Evolutionary conservation across 2,888 invertebrate species (phyloP), one percentile per base, ranked within the genome.

Genomic region (Icerya purchasi): DNA sequence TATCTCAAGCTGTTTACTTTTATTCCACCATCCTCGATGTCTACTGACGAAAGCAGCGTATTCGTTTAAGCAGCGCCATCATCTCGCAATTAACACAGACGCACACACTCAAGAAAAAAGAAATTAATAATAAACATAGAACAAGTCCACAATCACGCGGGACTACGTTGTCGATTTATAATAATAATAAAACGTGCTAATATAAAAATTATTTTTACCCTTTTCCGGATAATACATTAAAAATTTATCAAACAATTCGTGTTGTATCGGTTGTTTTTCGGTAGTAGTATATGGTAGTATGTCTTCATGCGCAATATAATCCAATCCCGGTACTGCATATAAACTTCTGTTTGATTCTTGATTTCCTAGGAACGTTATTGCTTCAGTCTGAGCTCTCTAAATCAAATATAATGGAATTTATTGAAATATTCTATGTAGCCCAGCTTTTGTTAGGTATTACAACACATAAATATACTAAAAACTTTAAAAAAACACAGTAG

Each of bases 231-330:
- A 81, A 68, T 84, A 80, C 66, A 81, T 79, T 51, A 97, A 76
- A 73, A 97, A 97, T 73, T 94, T 93, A 69, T 94, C 92, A 71
- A 97, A 97, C 2, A 97, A 75, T 72, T 97, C 96, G 72, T 98
- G 96, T 67, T 91, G 86, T 59, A 98, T 75, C 0, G 96, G 94
- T 60, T 84, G 81, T 65, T 84, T 79, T 68, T 94, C 94, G 24
- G 83, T 82, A 1, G 91, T 86, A 1, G 84, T 81, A 70, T 94
- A 97, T 0, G 98, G 98, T 66, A 97, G 79, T 65, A 98, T 86
- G 72, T 98, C 97, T 69, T 94, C 92, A 69, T 99, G 98, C 0
- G 92, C 90, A 10, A 97, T 96, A 72, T 97, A 98, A 75, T 98
- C 97, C 63, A 98, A 73, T 0, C 97, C 97, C 5, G 94, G 94